A percentile compares a stretch with the other conserved stretches of the same genome.
phyloP scores from a whole-genome alignment of 2,113 vertebrate species.

The Oophaga pumilio region DNA sequence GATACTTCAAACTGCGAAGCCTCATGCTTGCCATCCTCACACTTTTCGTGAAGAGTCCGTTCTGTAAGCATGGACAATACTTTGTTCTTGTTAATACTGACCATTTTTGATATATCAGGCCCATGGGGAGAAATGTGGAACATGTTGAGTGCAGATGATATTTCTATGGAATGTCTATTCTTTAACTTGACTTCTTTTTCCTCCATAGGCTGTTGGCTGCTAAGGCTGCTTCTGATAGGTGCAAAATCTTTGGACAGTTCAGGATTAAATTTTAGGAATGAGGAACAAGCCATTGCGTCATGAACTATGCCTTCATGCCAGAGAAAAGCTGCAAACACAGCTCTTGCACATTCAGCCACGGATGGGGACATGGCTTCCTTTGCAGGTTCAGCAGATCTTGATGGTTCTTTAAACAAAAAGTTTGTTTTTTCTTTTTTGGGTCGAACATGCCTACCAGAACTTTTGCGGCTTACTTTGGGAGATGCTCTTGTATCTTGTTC shows the following conservation, averaged over 20 bases:
- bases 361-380: slow-evolving; percentile 99
- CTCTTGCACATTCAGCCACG: slow-evolving; percentile 93
- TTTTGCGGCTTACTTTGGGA: slow-evolving; percentile 94
- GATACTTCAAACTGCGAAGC: slow-evolving; percentile 81
- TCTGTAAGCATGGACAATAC: slow-evolving; percentile 98
- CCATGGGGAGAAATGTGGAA: slow-evolving; percentile 96
- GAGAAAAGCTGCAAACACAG: slow-evolving; percentile 93
- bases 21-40: slow-evolving; percentile 90
- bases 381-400: slow-evolving; percentile 85
- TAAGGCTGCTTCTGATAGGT: slow-evolving; percentile 89
- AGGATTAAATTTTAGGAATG: slow-evolving; percentile 97
- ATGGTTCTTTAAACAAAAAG: slow-evolving; percentile 89
- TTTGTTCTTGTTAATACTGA: slow-evolving; percentile 99
- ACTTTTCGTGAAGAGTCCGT: slow-evolving; percentile 92
- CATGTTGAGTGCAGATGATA: slow-evolving; percentile 97
- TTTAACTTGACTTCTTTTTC: slow-evolving; percentile 96
- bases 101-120: slow-evolving; percentile 99
- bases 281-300: slow-evolving; percentile 98
- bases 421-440: slow-evolving; percentile 95
- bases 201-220: slow-evolving; percentile 83
- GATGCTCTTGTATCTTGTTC: slow-evolving; percentile 91
- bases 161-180: slow-evolving; percentile 96
- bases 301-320: slow-evolving; percentile 99
- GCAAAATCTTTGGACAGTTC: slow-evolving; percentile 96
- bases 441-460: slow-evolving; percentile 85